Percentiles rank a stretch among this genome's conserved stretches.
Conservation (phyloP, 2,797 vertebrate genomes). For the Mallotus villosus region DNA sequence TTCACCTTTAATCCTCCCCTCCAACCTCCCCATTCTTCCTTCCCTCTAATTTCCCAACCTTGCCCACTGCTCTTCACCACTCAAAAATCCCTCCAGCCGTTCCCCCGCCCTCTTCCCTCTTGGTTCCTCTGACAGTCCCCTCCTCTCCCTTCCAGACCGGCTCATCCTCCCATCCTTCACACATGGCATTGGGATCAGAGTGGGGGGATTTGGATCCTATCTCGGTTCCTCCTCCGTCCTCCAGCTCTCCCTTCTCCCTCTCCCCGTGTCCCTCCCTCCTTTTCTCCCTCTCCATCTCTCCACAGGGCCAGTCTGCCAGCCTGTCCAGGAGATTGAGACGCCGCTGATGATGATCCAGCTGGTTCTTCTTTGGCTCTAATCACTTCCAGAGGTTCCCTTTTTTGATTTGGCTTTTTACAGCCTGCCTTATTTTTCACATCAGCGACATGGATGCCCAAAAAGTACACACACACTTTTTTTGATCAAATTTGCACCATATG, state of each 20-base stretch:
- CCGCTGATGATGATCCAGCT: constrained; percentile 67
- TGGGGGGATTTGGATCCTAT: background rate
- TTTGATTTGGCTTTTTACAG: constrained; percentile 80
- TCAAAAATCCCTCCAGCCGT: constrained; percentile 31
- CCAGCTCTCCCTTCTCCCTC: background rate
- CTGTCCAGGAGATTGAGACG: constrained; percentile 65
- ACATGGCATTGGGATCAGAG: background rate
- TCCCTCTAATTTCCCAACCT: constrained; percentile 19
- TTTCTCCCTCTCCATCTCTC: background rate
- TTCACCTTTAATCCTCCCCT: constrained; percentile 3
- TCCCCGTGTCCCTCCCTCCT: constrained; percentile 42
- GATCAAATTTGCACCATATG: constrained; percentile 85
- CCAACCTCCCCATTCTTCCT: background rate
- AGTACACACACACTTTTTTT: constrained; percentile 65
- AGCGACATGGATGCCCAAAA: constrained; percentile 61
- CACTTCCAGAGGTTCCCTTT: constrained; percentile 72
- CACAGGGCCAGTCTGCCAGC: constrained; percentile 49
- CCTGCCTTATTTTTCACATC: constrained; percentile 80
- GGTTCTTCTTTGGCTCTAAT: constrained; percentile 79
- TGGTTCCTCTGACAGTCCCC: constrained; percentile 17
- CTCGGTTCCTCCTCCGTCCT: constrained; percentile 41
- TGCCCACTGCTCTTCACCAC: constrained; percentile 8
- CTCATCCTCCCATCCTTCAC: constrained; percentile 8
- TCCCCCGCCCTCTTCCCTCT: constrained; percentile 1
- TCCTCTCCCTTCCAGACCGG: background rate